Conservation (phyloP, 2,797 vertebrate genomes). For the Phataginus tetradactyla region DNA sequence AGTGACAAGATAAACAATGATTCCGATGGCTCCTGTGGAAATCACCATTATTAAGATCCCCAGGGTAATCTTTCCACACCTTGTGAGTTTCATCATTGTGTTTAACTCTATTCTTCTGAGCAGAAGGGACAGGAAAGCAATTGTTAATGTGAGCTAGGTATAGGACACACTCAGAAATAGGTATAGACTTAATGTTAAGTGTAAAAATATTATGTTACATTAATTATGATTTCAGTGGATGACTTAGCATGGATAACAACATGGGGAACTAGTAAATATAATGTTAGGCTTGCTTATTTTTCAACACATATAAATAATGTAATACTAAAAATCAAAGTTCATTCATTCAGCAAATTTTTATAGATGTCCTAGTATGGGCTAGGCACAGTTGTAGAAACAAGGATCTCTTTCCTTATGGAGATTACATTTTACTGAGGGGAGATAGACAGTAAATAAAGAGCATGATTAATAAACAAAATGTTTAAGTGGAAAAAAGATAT, state of each 20-base stretch:
- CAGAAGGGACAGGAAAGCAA: neutral
- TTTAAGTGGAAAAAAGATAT: neutral
- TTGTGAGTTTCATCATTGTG: conserved; percentile 79
- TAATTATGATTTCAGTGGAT: neutral
- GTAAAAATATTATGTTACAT: conserved; percentile 17
- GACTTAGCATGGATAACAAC: neutral
- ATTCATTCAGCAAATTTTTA: neutral
- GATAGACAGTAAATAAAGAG: neutral
- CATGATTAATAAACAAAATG: neutral
- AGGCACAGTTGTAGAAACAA: neutral
- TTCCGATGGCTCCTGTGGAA: conserved; percentile 75
- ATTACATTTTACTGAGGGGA: neutral
- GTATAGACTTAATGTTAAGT: neutral
- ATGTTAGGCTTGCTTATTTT: neutral
- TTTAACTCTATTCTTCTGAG: conserved; percentile 60
- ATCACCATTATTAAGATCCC: conserved; percentile 74
- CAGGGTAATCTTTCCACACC: conserved; percentile 83
- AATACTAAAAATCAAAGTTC: neutral
- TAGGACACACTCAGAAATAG: neutral
- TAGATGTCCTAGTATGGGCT: neutral
- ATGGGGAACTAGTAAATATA: conserved; percentile 21
- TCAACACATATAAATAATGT: neutral
- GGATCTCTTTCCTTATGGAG: neutral
- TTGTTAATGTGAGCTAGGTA: neutral
- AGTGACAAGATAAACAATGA: conserved; percentile 82